A percentile compares a stretch with the other conserved stretches of the same genome.
Evolutionary conservation across 2,113 vertebrate genomes (phyloP).

Genomic region (Cariama cristata): DNA sequence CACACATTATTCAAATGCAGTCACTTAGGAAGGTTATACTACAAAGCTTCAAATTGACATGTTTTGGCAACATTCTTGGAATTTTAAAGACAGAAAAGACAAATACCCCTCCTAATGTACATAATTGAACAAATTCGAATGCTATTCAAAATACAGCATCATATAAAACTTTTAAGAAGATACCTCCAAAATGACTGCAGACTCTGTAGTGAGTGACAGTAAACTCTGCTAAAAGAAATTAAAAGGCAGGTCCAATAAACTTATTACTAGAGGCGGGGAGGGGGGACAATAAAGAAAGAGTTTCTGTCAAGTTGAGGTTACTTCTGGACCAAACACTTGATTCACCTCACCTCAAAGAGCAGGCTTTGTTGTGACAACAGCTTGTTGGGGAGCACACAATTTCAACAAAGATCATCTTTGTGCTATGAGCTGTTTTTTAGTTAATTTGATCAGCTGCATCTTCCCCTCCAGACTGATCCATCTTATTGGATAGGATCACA

Average conservation of each 20-base stretch:
- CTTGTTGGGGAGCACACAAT: neutral
- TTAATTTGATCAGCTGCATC: neutral
- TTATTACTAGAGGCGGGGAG: no score
- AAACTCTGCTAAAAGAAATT: neutral
- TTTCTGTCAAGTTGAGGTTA: neutral
- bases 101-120: neutral
- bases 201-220: neutral
- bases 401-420: neutral
- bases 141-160: neutral
- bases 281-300: rapidly evolving
- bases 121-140: neutral
- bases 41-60: neutral
- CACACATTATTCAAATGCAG: neutral
- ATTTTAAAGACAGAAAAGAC: neutral
- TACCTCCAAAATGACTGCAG: neutral
- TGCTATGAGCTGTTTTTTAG: neutral
- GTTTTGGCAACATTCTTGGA: neutral
- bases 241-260: neutral
- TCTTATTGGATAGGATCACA: neutral
- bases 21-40: neutral
- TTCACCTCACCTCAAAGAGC: neutral
- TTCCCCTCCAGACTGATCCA: neutral
- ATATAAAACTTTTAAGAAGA: neutral
- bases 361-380: neutral
- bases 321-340: neutral